Base-by-base conservation (phyloP, 1,140 invertebrate genomes). In the Helicoverpa zea region DNA sequence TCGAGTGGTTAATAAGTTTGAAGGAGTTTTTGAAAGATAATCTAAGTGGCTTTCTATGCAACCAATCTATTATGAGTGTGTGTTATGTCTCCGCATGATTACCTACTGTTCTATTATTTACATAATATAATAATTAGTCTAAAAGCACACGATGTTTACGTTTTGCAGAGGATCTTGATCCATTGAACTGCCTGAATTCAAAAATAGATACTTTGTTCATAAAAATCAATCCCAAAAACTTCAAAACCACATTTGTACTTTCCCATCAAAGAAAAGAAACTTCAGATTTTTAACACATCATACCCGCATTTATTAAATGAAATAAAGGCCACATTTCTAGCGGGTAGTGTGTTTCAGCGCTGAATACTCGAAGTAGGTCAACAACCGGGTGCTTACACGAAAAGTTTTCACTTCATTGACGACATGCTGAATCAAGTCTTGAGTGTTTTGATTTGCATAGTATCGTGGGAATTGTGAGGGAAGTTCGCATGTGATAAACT, bases 321-420 rank as follows among this genome's bases (percentile, higher is more conserved):
- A 72, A 72, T 72, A 72, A 72, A 52, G 30, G 68, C 13, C 51
- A 72, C 18, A 59, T 56, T 43, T 51, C n/a, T 29, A 63, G 16
- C 13, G 14, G n/a, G 23, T 64, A 76, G 74, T 76, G 74, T 49
- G 74, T 29, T 29, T n/a, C 58, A 14, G 54, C 52, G 30, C 9
- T 9, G 43, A 47, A 68, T 68, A 68, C 30, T 14, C 30, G 14
- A 76, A 64, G 23, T 76, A 47, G 74, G 74, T 76, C 74, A 76
- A 76, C 74, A 52, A 58, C 23, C 58, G 16, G 47, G 58, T 13
- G 74, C 74, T 76, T 63, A 64, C 74, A 76, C 59, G 74, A 63
- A 75, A 75, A 76, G 54, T 76, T 76, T 76, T 76, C 47, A 76
- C 16, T 61, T 43, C 49, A 59, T 59, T 59, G 54, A 43, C 72